Evolutionary conservation across 2,888 invertebrate genomes (phyloP).

Genomic region (Caenorhabditis imperialis): DNA sequence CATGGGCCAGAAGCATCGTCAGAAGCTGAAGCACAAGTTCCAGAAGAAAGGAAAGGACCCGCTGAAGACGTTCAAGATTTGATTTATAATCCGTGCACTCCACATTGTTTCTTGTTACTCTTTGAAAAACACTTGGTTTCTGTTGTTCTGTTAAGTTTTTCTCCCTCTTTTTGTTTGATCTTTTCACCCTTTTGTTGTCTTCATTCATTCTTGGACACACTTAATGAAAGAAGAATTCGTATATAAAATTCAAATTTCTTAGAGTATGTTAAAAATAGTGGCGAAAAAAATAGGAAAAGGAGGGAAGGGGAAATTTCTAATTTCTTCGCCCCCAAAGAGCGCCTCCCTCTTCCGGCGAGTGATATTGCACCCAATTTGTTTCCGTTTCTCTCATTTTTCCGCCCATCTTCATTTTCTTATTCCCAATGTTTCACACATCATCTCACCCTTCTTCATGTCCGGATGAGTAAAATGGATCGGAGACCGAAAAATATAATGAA

Average conservation of each 20-base stretch:
- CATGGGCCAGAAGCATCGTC: conserved; percentile 54
- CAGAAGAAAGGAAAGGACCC: conserved; percentile 66
- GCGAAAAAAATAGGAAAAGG: too few species aligned
- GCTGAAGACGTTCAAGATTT: conserved; percentile 70
- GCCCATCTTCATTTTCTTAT: neutral
- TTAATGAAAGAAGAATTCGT: too few species aligned
- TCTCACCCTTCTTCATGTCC: too few species aligned
- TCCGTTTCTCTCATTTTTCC: too few species aligned
- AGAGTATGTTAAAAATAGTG: too few species aligned
- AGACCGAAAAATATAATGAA: too few species aligned
- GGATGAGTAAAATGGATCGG: neutral
- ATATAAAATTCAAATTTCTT: too few species aligned
- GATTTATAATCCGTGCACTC: conserved; percentile 11
- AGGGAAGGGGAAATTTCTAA: too few species aligned
- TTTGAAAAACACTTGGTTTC: too few species aligned
- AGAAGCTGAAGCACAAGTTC: conserved; percentile 64
- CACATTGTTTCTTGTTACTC: too few species aligned
- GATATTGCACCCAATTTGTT: conserved; percentile 50
- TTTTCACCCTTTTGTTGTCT: too few species aligned
- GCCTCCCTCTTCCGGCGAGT: conserved; percentile 6
- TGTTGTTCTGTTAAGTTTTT: neutral
- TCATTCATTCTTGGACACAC: too few species aligned
- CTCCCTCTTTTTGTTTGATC: neutral
- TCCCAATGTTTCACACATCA: neutral
- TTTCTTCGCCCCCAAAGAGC: conserved; percentile 37